Base-by-base conservation (phyloP, 2,888 invertebrate genomes). In the Phasia obesa region DNA sequence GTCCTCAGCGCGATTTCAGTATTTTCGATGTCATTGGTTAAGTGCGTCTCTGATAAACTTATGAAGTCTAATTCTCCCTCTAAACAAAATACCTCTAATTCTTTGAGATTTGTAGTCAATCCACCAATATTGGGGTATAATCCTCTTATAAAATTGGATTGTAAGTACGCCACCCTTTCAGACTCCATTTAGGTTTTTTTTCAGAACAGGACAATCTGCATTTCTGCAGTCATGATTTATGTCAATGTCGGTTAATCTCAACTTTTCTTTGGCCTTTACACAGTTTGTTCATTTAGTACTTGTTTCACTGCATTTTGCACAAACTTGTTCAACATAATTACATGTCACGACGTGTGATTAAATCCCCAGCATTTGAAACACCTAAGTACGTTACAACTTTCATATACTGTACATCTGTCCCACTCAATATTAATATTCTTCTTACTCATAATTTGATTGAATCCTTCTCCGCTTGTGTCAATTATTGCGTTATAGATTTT, bases 201-300 rank as follows among this genome's bases (percentile, higher is more conserved):
- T 38, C 13, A 67, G 25, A 9, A 69, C 4, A 5, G 25, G 19
- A 17, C 67, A 79, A 0, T 59, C 19, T 0, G 17, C 27, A 21
- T 65, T 42, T 21, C 79, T 65, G 17, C 55, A 31, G 55, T 83
- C 75, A n/a, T 83, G 77, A 15, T 81, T 49, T 0, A 9, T 35
- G n/a, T 47, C 19, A 21, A 65, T 17, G 35, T 65, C 49, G 4
- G 4, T 49, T 38, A 70, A 19, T 2, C 31, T 71, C 15, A 49
- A 31, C 4, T 31, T 27, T 35, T 67, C 47, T 49, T 69, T 78
- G 11, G 62, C 38, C 19, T 35, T 69, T 42, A 35, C 67, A 47
- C 74, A 74, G 19, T 79, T 83, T 2, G 74, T 73, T 13, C 73
- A 81, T 21, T 60, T 81, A 2, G 15, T 38, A n/a, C 4, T 9